phyloP scores from a whole-genome alignment of 2,113 vertebrate genomes.

The Struthio camelus region DNA sequence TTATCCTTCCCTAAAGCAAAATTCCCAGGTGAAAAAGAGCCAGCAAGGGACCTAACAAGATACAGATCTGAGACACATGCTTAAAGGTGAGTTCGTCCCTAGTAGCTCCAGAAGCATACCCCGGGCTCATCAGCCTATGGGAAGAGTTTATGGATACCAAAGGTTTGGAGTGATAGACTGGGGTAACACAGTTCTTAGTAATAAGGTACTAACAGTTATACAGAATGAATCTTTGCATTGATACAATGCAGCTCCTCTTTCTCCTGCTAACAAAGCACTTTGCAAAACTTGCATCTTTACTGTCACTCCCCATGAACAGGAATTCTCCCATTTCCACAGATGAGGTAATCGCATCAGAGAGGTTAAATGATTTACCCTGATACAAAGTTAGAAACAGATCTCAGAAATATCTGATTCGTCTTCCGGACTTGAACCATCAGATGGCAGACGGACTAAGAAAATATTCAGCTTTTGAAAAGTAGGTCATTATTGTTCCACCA shows the following conservation, averaged over 20 bases:
- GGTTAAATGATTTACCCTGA: not conserved
- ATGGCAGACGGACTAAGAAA: not conserved
- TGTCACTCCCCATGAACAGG: not conserved
- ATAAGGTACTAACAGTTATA: not conserved
- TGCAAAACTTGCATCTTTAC: not conserved
- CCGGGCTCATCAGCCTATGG: not conserved
- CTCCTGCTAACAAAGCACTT: not conserved
- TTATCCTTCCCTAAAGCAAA: not conserved
- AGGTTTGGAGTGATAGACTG: not conserved
- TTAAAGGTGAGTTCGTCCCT: not conserved
- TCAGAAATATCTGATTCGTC: not conserved
- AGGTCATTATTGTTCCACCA: not conserved
- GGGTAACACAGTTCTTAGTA: not conserved
- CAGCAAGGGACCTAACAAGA: not conserved
- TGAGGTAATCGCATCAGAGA: not conserved
- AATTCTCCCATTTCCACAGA: not conserved
- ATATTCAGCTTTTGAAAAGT: not conserved
- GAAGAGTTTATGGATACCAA: not conserved
- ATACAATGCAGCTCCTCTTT: not conserved
- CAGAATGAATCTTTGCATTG: not conserved
- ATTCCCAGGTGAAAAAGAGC: not conserved
- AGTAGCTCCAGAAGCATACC: not conserved
- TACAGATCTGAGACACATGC: not conserved
- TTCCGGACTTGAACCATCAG: not conserved
- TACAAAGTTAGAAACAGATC: not conserved